phyloP scores from a whole-genome alignment of 2,888 invertebrate genomes.

The Selenia dentaria region DNA sequence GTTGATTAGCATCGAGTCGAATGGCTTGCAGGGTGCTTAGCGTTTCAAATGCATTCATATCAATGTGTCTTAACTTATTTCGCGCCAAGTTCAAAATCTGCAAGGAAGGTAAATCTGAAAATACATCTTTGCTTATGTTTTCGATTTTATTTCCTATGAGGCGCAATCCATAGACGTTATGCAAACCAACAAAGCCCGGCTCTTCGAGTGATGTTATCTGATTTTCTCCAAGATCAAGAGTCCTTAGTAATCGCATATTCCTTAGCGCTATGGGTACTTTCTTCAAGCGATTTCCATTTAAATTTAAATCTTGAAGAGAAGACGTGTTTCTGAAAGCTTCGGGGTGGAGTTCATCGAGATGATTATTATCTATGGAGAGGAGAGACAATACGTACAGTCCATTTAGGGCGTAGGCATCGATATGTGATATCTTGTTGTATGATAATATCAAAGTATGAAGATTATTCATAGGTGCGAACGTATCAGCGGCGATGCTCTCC shows the following conservation, averaged over 20 bases:
- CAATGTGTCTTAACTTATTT: slow-evolving; percentile 91
- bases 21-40: slow-evolving; percentile 93
- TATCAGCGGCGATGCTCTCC: slow-evolving; percentile 93
- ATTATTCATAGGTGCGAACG: slow-evolving; percentile 96
- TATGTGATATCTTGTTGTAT: slow-evolving; percentile 92
- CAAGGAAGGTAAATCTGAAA: slow-evolving; percentile 91
- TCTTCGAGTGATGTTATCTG: slow-evolving; percentile 92
- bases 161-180: slow-evolving; percentile 93
- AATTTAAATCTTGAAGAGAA: slow-evolving; percentile 94
- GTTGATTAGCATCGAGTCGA: slow-evolving; percentile 92
- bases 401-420: slow-evolving; percentile 94
- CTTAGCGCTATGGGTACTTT: slow-evolving; percentile 92
- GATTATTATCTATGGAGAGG: slow-evolving; percentile 94
- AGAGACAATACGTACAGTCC: slow-evolving; percentile 94
- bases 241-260: slow-evolving; percentile 93
- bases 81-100: slow-evolving; percentile 95
- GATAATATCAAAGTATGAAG: slow-evolving; percentile 94
- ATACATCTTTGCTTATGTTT: slow-evolving; percentile 91
- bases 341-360: slow-evolving; percentile 92
- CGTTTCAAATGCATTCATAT: slow-evolving; percentile 92
- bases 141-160: slow-evolving; percentile 95
- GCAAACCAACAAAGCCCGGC: slow-evolving; percentile 92
- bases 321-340: slow-evolving; percentile 96
- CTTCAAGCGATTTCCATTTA: slow-evolving; percentile 94
- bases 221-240: slow-evolving; percentile 96